Evolutionary conservation across 2,888 invertebrate species (phyloP), one percentile per base, ranked within the genome.

Genomic region (Drosophila fungiperda): DNA sequence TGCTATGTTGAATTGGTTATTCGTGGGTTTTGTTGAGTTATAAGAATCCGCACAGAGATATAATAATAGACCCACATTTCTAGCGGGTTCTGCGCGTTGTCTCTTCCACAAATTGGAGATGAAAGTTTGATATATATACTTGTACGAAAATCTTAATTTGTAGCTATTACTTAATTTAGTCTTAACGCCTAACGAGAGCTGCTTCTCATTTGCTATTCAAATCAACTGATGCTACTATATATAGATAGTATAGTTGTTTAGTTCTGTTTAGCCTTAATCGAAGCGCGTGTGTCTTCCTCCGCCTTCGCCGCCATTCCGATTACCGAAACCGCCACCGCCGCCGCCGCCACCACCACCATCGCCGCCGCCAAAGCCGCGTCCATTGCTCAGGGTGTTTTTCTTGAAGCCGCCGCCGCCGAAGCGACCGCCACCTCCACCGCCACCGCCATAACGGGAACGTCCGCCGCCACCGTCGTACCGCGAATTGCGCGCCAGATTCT

Each of bases 401-500:
- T 82, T 83, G 75, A 82, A 82, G 55, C 83, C 89, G 26, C 83
- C 89, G 61, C 86, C 87, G 45, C 76, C 77, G 48, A 82, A 86
- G 32, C 85, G 83, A 54, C 84, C 87, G 8, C 80, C 81, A 6
- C 86, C 83, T 49, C 87, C 92, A 36, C 94, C 94, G 64, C 90
- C 90, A 82, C 95, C 94, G 65, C 95, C 40, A 42, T 57, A 57
- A 32, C 57, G 57, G 15, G 57, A 57, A 15, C 57, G 57, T 57
- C 90, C 90, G 83, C 95, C 94, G 64, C 95, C 95, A 49, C 95
- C 95, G 59, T 94, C 95, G 73, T 95, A 95, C 49, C 94, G 94
- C 48, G 92, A 93, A 80, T 95, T 95, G 80, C 95, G 95, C 8
- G 96, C 96, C 94, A 98, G 95, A 85, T 97, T 96, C 87, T 96